phyloP scores from a whole-genome alignment of 2,888 invertebrate species.

The Pyrochroa serraticornis region DNA sequence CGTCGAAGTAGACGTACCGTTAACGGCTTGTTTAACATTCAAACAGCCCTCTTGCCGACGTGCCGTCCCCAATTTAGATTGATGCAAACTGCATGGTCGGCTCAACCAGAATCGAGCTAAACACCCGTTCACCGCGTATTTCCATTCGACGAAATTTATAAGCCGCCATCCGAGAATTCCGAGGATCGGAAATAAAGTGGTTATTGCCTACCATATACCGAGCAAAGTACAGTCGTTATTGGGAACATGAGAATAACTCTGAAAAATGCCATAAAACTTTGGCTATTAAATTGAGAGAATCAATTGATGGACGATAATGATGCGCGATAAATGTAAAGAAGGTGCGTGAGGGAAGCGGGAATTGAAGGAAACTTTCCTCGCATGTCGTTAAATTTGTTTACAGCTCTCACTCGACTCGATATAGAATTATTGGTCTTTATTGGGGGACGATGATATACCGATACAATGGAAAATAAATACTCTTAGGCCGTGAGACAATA shows the following conservation, averaged over 20 bases:
- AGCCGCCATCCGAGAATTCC: neutral
- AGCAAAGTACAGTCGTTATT: neutral
- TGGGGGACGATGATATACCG: too few relatives aligned
- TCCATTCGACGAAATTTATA: constrained; percentile 5
- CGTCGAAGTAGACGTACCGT: constrained; percentile 12
- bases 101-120: neutral
- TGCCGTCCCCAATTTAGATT: constrained; percentile 15
- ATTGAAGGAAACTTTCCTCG: neutral
- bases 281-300: constrained; percentile 16
- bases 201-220: too few relatives aligned
- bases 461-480: neutral
- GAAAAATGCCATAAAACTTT: constrained; percentile 12
- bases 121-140: too few relatives aligned
- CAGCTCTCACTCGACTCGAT: neutral
- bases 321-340: constrained; percentile 7
- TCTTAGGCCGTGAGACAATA: neutral
- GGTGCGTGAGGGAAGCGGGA: neutral
- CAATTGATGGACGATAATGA: constrained; percentile 21
- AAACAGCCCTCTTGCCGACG: constrained; percentile 10
- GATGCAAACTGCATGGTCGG: constrained; percentile 17
- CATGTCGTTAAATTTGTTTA: constrained; percentile 11
- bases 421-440: too few relatives aligned
- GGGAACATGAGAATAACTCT: constrained; percentile 1
- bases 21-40: constrained; percentile 20
- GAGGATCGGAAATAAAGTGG: neutral